These are phyloP conservation scores for Luperina nickerlii DNA, from an alignment of 2,888 invertebrate genomes.

Conservation along the genomic window DNA sequence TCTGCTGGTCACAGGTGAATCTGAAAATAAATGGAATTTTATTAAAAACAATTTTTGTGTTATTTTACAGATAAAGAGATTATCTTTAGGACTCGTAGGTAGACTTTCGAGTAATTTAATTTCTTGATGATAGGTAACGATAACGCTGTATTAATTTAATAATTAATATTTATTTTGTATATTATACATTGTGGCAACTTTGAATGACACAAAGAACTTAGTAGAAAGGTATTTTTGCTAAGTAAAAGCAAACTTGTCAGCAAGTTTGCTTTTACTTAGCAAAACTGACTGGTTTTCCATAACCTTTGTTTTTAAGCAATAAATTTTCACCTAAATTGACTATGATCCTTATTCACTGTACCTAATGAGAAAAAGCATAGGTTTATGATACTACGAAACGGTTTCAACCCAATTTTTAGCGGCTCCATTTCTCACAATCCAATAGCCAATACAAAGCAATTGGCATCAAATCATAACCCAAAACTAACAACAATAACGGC, in stretches of 20 bases:
- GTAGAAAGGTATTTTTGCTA: too few species aligned
- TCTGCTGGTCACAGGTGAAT: constrained; percentile 39
- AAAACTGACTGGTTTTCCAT: too few species aligned
- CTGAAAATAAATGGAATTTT: constrained; percentile 15
- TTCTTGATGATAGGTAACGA: background rate
- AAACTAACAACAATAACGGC: constrained; percentile 76
- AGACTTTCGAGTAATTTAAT: background rate
- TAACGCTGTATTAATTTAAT: background rate
- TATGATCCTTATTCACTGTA: background rate
- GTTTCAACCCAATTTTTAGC: constrained; percentile 48
- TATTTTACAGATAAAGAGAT: background rate
- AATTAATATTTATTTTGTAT: background rate
- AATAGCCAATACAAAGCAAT: constrained; percentile 57
- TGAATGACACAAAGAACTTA: background rate
- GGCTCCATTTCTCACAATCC: constrained; percentile 44
- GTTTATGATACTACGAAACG: constrained; percentile 3
- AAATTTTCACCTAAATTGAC: background rate
- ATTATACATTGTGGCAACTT: background rate
- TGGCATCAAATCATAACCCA: constrained; percentile 70
- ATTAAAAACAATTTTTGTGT: background rate
- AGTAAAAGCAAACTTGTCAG: background rate
- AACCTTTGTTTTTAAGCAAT: background rate
- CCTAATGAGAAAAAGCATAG: background rate
- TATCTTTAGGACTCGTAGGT: background rate
- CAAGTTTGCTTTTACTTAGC: too few species aligned